Evolutionary conservation across 2,888 invertebrate species (phyloP), one percentile per base, ranked within the genome.

Genomic region (Malthinus flaveolus): DNA sequence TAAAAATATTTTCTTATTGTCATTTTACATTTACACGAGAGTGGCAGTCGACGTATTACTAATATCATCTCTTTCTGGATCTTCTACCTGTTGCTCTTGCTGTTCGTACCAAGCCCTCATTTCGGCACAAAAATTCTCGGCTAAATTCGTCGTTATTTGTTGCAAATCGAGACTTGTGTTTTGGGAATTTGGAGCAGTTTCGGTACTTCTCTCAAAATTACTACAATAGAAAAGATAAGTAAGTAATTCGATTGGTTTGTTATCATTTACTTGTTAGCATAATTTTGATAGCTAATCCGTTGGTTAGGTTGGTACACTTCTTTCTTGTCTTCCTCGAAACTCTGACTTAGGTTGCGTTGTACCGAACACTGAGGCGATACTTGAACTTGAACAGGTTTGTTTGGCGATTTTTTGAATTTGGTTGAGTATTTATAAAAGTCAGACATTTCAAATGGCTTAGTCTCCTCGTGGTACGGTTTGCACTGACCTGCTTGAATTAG

Each of bases 401-500:
- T 49, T 12, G 76, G 76, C 6, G 76, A 75, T 56, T 76, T 93
- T 88, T 61, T 95, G 85, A 91, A 94, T 76, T 95, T 95, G 4
- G 95, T 95, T 49, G 96, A 97, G 78, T 97, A 97, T 79, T 97
- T 97, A 78, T 96, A 97, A 78, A 95, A 97, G 79, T 97, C 97
- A 0, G 95, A 90, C 93, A 97, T 95, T 82, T 97, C 97, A 80
- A 96, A 97, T 2, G 97, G 97, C 76, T 97, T 97, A 0, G 93
- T 93, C 55, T 94, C 92, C 80, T 97, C 97, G 71, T 93, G 86
- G 74, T 93, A 94, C 0, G 94, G 94, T 76, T 93, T 93, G 81
- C 91, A 93, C 69, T 91, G 92, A 33, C 93, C 94, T 64, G 91
- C 90, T 72, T 93, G 91, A 32, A 95, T 91, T 0, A 95, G 84